These are phyloP conservation scores for Eulacestoma nigropectus DNA, from an alignment of 2,113 vertebrate genomes.

Conservation along the genomic window DNA sequence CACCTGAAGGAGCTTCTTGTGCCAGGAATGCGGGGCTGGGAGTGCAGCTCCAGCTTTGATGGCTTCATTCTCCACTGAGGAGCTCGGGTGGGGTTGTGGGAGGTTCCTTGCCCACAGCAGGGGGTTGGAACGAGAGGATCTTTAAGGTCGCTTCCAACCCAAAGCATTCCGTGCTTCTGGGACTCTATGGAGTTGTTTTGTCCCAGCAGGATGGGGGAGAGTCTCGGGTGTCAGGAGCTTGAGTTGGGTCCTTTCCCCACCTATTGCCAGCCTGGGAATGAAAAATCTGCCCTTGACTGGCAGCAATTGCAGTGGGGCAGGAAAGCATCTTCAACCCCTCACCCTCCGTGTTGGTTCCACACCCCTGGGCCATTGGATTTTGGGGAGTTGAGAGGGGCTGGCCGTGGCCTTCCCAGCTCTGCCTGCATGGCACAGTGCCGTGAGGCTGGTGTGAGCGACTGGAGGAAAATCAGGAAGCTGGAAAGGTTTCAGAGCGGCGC, in stretches of 20 bases:
- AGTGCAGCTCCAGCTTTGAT: background rate
- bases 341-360: background rate
- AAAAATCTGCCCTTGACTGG: background rate
- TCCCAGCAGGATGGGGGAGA: background rate
- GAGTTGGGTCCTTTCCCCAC: background rate
- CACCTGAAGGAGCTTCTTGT: background rate
- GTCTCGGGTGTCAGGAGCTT: background rate
- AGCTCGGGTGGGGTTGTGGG: background rate
- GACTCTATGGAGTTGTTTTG: background rate
- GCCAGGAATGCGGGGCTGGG: background rate
- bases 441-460: no score
- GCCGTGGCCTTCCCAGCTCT: accelerated
- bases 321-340: background rate
- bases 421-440: accelerated
- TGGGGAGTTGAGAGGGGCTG: background rate
- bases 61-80: background rate
- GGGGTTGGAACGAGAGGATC: accelerated
- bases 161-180: background rate
- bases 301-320: background rate
- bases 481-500: background rate
- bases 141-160: background rate
- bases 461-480: background rate
- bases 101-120: background rate
- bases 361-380: background rate
- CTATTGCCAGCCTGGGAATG: background rate